Evolutionary conservation across 2,888 invertebrate genomes (phyloP).

Genomic region (Spilosoma lubricipeda): DNA sequence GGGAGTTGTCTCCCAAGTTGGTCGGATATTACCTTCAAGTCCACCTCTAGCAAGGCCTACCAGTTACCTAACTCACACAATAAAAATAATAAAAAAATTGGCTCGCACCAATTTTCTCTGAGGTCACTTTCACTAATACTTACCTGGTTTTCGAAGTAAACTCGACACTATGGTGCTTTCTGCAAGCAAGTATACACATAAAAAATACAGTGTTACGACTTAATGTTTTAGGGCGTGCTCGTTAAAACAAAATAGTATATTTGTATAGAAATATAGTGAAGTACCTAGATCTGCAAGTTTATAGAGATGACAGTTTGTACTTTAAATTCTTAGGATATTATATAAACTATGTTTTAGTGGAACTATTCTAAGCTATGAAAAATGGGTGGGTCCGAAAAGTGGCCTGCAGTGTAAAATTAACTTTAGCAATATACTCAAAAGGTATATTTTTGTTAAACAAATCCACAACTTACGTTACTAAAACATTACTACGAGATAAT

Average conservation of each 20-base stretch:
- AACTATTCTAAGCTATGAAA: slow-evolving; percentile 30
- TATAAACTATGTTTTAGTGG: slow-evolving; percentile 37
- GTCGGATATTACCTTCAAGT: too few species aligned
- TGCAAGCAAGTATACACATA: slow-evolving; percentile 63
- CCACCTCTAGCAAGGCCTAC: too few species aligned
- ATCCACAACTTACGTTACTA: slow-evolving; percentile 40
- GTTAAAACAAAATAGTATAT: slow-evolving; percentile 30
- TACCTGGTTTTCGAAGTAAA: not conserved
- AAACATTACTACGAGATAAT: slow-evolving; percentile 34
- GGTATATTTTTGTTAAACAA: slow-evolving; percentile 33
- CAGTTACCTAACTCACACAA: too few species aligned
- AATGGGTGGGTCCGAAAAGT: not conserved
- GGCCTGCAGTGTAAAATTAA: slow-evolving; percentile 4
- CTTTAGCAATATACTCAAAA: not conserved
- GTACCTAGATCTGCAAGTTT: slow-evolving; percentile 30
- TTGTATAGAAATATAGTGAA: slow-evolving; percentile 15
- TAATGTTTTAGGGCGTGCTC: slow-evolving; percentile 28
- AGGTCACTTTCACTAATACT: not conserved
- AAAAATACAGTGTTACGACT: slow-evolving; percentile 56
- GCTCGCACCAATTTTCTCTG: too few species aligned
- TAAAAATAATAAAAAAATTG: too few species aligned
- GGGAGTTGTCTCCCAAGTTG: too few species aligned
- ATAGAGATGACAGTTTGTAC: slow-evolving; percentile 66
- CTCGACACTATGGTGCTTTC: slow-evolving; percentile 10
- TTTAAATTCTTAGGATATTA: slow-evolving; percentile 63